A percentile compares a stretch with the other conserved stretches of the same genome.
Evolutionary conservation across 2,113 vertebrate species (phyloP).

Genomic region (Galeopterus variegatus): DNA sequence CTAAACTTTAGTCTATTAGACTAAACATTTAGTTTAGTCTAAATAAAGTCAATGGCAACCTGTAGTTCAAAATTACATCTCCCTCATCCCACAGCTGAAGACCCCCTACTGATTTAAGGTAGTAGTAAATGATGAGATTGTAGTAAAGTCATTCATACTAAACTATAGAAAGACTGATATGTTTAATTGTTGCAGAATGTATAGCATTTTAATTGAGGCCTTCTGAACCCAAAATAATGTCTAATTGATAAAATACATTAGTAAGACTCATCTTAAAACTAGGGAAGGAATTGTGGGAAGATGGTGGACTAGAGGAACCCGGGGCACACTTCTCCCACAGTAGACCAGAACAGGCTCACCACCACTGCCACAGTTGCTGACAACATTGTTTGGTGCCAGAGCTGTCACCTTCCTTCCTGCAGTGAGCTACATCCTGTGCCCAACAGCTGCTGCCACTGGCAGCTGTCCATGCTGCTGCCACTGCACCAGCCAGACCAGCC

Average conservation of each 20-base stretch:
- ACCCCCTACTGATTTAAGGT: neutral
- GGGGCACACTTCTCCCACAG: too few relatives aligned
- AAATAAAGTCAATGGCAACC: neutral
- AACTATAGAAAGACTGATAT: neutral
- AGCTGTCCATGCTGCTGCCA: too few relatives aligned
- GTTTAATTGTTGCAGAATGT: neutral
- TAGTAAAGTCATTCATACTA: neutral
- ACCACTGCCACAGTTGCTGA: too few relatives aligned
- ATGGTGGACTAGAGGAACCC: too few relatives aligned
- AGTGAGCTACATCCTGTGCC: too few relatives aligned
- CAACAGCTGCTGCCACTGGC: too few relatives aligned
- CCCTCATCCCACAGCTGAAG: neutral
- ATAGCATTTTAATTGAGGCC: neutral
- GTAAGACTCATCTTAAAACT: neutral
- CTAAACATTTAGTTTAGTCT: too few relatives aligned
- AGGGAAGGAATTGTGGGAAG: neutral
- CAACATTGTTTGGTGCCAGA: too few relatives aligned
- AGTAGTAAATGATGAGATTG: neutral
- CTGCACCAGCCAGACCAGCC: too few relatives aligned
- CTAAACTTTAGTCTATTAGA: too few relatives aligned
- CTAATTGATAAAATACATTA: neutral
- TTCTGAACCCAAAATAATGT: slow-evolving; percentile 23
- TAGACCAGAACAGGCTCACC: too few relatives aligned
- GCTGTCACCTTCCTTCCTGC: too few relatives aligned
- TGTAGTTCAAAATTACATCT: neutral